Percentiles rank a stretch among this genome's conserved stretches.
These are phyloP conservation scores for Seira ritae DNA, from an alignment of 2,888 invertebrate species.

Conservation along the genomic window DNA sequence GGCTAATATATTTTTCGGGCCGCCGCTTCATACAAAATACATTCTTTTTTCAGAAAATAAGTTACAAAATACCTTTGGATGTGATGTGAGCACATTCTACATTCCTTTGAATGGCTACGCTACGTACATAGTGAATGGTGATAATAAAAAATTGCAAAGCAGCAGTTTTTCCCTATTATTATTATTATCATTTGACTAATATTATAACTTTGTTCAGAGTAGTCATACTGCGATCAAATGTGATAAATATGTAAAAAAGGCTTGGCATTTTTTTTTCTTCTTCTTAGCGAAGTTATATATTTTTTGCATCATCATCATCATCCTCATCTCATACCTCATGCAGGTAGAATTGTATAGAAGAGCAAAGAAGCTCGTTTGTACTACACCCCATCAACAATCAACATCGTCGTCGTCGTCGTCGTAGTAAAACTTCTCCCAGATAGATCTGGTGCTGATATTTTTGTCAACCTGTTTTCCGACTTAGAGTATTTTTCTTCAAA, in stretches of 20 bases:
- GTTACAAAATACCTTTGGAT: background rate
- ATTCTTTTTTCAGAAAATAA: constrained; percentile 1
- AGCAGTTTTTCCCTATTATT: background rate
- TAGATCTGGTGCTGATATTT: constrained; percentile 36
- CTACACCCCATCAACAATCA: constrained; percentile 28
- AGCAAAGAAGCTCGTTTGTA: background rate
- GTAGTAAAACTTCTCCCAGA: constrained; percentile 14
- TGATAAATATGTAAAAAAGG: constrained; percentile 23
- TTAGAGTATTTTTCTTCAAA: constrained; percentile 24
- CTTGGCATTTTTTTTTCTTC: constrained; percentile 27
- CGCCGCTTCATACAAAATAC: background rate
- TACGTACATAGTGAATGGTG: background rate
- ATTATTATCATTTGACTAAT: constrained; percentile 8
- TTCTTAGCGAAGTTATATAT: no score
- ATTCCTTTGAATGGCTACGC: background rate
- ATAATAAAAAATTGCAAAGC: constrained; percentile 10
- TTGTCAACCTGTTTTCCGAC: constrained; percentile 59
- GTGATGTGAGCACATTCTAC: background rate
- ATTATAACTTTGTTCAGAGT: constrained; percentile 1
- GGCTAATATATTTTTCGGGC: background rate
- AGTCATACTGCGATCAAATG: constrained; percentile 25
- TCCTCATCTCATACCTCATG: constrained; percentile 1
- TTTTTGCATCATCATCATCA: constrained; percentile 11
- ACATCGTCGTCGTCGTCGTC: no score
- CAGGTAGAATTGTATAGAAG: background rate